Percentiles rank a stretch among this genome's conserved stretches.
Conservation (phyloP, 2,797 vertebrate species). For the Acrossocheilus wenchowensis region DNA sequence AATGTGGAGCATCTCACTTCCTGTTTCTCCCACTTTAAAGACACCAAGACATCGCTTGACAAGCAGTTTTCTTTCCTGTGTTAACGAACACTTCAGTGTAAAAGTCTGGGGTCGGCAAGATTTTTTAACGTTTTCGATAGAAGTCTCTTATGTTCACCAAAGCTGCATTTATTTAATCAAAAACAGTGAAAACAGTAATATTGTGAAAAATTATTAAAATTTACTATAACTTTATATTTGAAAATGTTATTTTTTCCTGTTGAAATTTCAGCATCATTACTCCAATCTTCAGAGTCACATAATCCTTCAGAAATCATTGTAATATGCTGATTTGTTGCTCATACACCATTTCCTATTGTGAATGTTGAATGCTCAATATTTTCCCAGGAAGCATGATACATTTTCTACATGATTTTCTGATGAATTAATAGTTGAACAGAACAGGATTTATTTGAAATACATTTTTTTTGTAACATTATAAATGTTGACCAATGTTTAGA, state of each 20-base stretch:
- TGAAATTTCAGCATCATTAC: background rate
- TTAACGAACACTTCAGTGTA: background rate
- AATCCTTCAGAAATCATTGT: background rate
- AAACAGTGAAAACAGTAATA: background rate
- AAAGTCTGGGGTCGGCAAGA: background rate
- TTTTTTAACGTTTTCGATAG: background rate
- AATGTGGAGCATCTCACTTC: slow-evolving; percentile 72
- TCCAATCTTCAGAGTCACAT: background rate
- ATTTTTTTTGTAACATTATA: background rate
- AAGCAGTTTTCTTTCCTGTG: background rate
- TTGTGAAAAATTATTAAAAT: background rate
- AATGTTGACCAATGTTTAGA: background rate
- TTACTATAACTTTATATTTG: background rate
- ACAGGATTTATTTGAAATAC: background rate
- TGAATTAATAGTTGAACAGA: background rate
- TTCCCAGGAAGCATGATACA: background rate
- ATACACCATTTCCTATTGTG: background rate
- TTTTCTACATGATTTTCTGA: background rate
- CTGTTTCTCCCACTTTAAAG: slow-evolving; percentile 58
- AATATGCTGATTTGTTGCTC: background rate
- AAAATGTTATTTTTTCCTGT: background rate
- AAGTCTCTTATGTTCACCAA: background rate
- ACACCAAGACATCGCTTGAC: background rate
- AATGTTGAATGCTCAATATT: background rate
- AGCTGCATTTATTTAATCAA: background rate